A percentile compares a stretch with the other conserved stretches of the same genome.
These are phyloP conservation scores for Dinocampus coccinellae DNA, from an alignment of 2,888 invertebrate species.

Conservation along the genomic window DNA sequence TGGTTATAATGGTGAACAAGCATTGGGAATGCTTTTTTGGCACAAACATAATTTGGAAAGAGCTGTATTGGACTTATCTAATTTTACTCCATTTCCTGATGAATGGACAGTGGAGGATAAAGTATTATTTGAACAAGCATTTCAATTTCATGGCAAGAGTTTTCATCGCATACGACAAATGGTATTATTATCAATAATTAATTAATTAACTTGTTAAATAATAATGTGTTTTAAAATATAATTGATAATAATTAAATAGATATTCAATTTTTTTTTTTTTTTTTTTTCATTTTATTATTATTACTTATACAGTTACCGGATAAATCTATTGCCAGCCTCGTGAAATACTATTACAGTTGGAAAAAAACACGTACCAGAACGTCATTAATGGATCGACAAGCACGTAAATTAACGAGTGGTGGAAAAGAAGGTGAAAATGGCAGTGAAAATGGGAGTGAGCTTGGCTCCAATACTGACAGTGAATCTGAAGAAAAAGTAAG, in stretches of 20 bases:
- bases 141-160: constrained; percentile 97
- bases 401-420: constrained; percentile 76
- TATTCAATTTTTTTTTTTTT: not conserved
- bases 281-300: too few relatives aligned
- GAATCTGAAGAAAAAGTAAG: constrained; percentile 92
- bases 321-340: constrained; percentile 94
- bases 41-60: constrained; percentile 95
- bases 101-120: constrained; percentile 99
- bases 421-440: constrained; percentile 80
- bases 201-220: too few relatives aligned
- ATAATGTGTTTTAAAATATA: too few relatives aligned
- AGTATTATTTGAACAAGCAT: constrained; percentile 97
- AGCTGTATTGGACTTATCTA: constrained; percentile 93
- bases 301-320: constrained; percentile 92
- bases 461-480: constrained; percentile 87
- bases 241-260: not conserved
- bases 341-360: constrained; percentile 99
- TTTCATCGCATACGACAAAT: constrained; percentile 97
- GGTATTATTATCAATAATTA: constrained; percentile 74
- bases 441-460: constrained; percentile 87
- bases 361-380: constrained; percentile 94
- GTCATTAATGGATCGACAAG: constrained; percentile 92
- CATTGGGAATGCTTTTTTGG: constrained; percentile 97
- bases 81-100: constrained; percentile 97
- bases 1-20: constrained; percentile 97